These are phyloP conservation scores for Phyto melanocephala DNA, from an alignment of 2,888 invertebrate species.

Conservation along the genomic window DNA sequence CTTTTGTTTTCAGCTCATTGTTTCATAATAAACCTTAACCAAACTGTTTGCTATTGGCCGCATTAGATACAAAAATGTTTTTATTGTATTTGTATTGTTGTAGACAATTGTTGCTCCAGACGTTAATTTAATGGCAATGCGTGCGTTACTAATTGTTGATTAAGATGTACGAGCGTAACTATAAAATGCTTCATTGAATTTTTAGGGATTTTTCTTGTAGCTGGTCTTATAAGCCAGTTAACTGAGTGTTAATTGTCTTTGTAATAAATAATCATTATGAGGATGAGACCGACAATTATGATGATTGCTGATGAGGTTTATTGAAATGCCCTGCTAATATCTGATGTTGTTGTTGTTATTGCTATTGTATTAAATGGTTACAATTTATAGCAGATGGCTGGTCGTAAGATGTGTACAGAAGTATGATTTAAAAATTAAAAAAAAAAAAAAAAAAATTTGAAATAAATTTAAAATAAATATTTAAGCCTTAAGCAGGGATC, in stretches of 20 bases:
- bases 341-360: not conserved
- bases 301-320: not conserved
- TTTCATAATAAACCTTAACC: not conserved
- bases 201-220: not conserved
- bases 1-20: not conserved
- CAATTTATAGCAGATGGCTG: not conserved
- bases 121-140: not conserved
- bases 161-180: slow-evolving; percentile 3
- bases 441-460: too few relatives aligned
- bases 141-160: slow-evolving; percentile 42
- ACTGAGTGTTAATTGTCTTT: slow-evolving; percentile 33
- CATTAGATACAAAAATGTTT: not conserved
- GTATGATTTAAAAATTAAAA: not conserved
- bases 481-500: too few relatives aligned
- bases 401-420: not conserved
- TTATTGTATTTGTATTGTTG: not conserved
- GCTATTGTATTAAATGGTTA: not conserved
- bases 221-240: not conserved
- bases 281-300: not conserved
- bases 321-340: not conserved
- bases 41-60: not conserved
- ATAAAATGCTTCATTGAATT: slow-evolving; percentile 21
- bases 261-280: not conserved
- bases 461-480: too few relatives aligned
- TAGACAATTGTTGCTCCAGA: not conserved